Conservation (phyloP, 2,888 invertebrate genomes). For the Automeris io region DNA sequence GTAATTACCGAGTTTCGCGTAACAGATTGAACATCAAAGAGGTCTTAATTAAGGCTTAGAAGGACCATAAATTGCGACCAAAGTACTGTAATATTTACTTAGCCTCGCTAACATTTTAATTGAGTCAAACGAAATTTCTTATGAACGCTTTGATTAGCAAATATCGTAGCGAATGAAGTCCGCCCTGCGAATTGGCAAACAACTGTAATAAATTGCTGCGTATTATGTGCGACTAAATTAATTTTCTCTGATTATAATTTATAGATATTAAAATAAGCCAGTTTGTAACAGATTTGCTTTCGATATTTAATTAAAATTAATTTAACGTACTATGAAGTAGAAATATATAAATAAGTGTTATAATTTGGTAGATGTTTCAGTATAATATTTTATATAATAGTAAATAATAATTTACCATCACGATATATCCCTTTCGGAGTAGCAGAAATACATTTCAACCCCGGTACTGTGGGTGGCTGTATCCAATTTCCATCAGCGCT, state of each 20-base stretch:
- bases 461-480: no score
- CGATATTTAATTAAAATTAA: conserved; percentile 3
- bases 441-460: no score
- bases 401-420: no score
- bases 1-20: conserved; percentile 63
- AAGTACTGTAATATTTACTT: conserved; percentile 67
- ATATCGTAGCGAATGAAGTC: conserved; percentile 32
- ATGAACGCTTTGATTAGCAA: conserved; percentile 43
- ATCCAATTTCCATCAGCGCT: no score
- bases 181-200: conserved; percentile 23
- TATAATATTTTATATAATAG: no score
- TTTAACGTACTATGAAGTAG: no score
- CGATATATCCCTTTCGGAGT: no score
- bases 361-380: no score
- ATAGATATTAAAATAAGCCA: conserved; percentile 6
- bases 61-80: conserved; percentile 62
- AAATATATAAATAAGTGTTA: no score
- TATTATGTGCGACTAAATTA: conserved; percentile 6
- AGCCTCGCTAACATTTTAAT: conserved; percentile 59
- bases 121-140: conserved; percentile 58
- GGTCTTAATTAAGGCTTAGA: conserved; percentile 65
- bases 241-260: conserved; percentile 10
- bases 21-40: conserved; percentile 74
- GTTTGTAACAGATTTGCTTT: conserved; percentile 2
- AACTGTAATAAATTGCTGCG: conserved; percentile 25